Evolutionary conservation across 2,113 vertebrate genomes (phyloP).

Genomic region (Motacilla tschutschensis): DNA sequence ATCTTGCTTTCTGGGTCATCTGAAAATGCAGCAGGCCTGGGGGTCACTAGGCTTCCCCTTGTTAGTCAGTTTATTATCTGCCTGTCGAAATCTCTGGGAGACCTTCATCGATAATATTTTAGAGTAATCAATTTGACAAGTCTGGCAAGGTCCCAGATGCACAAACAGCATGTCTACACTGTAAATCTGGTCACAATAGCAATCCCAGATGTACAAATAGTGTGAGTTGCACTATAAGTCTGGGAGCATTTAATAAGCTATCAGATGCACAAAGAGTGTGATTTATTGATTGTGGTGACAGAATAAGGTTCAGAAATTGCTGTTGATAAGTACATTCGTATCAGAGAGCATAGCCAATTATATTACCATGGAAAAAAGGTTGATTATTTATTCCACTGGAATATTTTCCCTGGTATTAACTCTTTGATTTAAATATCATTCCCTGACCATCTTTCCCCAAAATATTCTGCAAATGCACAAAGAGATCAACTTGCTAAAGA

Average conservation of each 20-base stretch:
- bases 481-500: neutral
- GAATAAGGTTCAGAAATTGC: neutral
- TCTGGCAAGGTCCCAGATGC: neutral
- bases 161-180: neutral
- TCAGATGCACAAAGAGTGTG: neutral
- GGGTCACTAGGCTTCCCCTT: neutral
- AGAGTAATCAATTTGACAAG: neutral
- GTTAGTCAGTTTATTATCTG: rapidly evolving
- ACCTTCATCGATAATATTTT: neutral
- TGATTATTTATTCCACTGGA: neutral
- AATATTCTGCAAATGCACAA: neutral
- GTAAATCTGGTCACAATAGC: neutral
- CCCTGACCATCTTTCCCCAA: neutral
- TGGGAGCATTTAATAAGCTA: neutral
- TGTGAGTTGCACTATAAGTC: neutral
- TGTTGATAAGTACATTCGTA: neutral
- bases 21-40: neutral
- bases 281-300: neutral
- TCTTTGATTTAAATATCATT: neutral
- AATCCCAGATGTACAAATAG: neutral
- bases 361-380: neutral
- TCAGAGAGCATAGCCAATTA: neutral
- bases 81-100: neutral
- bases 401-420: neutral
- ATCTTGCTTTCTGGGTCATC: neutral